Base-by-base conservation (phyloP, 2,797 vertebrate species). In the Catostomus latipinnis region DNA sequence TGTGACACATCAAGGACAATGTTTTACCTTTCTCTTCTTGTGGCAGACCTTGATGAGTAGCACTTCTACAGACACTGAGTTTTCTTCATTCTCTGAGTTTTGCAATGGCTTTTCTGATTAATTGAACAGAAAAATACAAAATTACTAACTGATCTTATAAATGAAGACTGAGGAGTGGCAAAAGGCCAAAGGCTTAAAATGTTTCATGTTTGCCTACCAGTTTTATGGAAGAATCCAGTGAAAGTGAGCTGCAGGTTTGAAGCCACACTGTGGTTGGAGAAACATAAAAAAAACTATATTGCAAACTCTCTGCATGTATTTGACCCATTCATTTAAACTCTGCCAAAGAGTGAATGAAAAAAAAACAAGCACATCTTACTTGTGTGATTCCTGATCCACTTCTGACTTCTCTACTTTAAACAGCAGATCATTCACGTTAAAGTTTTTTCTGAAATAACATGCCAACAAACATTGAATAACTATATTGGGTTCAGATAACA, bases 181-280 rank as follows among this genome's bases (percentile, higher is more conserved):
- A 18, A 60, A 18, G 0, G 18, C 18, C 10, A 10, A 6, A 62
- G 22, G 10, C 22, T 13, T 13, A 7, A 57, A 56, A 69, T 9
- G 2, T 6, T 1, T 9, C 13, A n/a, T 0, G 8, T 14, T 48
- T n/a, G 43, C 96, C 72, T 93, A 99, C 98, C 97, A 80, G 95
- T 96, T 95, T 98, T 98, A 88, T 99, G 96, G 90, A 98, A 99
- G 95, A 99, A 99, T 86, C 98, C 98, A 68, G 96, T 98, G 87
- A 99, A 99, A 16, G 96, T 99, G 88, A 99, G 96, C 89, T 99
- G 98, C 70, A 99, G 94, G 86, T 98, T 97, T 76, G 96, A 96
- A 80, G 96, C 93, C 90, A 97, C 88, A 87, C 97, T 99, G 90
- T 34, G 53, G 34, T 53, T 12, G 77, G 1, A 78, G 10, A 80